Evolutionary conservation across 2,113 vertebrate species (phyloP), one percentile per base, ranked within the genome.

Genomic region (Beaufortia kweichowensis): DNA sequence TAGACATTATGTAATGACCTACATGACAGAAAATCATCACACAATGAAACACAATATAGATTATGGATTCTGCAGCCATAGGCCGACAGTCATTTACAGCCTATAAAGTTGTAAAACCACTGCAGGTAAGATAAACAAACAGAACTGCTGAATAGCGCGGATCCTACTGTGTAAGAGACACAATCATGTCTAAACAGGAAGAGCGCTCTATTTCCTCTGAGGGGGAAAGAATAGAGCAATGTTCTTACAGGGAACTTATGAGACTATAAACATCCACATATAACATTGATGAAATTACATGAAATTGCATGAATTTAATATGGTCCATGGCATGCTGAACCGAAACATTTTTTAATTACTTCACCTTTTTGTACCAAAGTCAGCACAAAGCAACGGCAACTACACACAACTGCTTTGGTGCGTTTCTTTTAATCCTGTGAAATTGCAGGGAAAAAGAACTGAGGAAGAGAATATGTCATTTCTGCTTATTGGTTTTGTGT

Each of bases 341-440:
- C 31, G 19, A 28, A 31, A 31, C 12, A 31, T 56, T 31, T 67
- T 77, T 29, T 48, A 68, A 68, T 64, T 75, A 55, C 73, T 75
- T 59, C 66, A 48, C 24, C 31, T 56, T 31, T 53, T 55, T n/a
- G 33, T 71, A 56, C 66, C 60, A 70, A 15, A 56, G 53, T 59
- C 68, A 43, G 53, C 53, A 59, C 14, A 71, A 15, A 71, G 33
- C 48, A 24, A 69, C 9, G 9, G 26, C n/a, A 68, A 53, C 31
- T 4, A 39, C 10, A 21, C n/a, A 11, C 35, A 33, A 48, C 77
- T 66, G 55, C 82, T 7, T 26, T 62, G 43, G 75, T 76, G 73
- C 62, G 4, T 50, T 50, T 67, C 8, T 29, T 48, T 69, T 55
- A 24, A 56, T 19, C 29, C 29, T 14, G 5, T 56, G 29, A 69